Conservation (phyloP, 2,888 invertebrate species). For the Dendrolimus houi region DNA sequence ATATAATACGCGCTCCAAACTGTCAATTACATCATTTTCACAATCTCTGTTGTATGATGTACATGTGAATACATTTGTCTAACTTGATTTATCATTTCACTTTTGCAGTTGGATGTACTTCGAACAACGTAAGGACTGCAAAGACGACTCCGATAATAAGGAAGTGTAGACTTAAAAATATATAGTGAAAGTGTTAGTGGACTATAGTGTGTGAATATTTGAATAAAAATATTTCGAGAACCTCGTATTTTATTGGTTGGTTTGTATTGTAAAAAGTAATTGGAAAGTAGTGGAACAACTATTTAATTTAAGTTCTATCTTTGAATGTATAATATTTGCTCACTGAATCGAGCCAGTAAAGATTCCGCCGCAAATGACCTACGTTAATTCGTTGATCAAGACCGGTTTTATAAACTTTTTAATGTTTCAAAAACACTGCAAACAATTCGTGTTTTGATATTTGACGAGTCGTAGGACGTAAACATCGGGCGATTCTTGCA, state of each 20-base stretch:
- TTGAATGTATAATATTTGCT: slow-evolving; percentile 11
- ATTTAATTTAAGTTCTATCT: slow-evolving; percentile 2
- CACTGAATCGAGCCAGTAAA: neutral
- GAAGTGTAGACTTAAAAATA: neutral
- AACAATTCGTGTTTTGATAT: neutral
- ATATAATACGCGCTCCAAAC: neutral
- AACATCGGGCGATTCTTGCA: neutral
- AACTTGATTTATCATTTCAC: neutral
- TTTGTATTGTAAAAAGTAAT: no score
- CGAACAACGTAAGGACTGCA: slow-evolving; percentile 57
- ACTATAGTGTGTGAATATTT: slow-evolving; percentile 20
- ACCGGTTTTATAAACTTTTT: slow-evolving; percentile 15
- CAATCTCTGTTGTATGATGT: slow-evolving; percentile 5
- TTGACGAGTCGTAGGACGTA: neutral
- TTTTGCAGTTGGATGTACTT: slow-evolving; percentile 81
- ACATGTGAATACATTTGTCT: neutral
- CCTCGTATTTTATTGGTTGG: slow-evolving; percentile 15
- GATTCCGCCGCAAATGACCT: neutral
- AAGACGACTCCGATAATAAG: slow-evolving; percentile 11
- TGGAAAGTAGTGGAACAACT: no score
- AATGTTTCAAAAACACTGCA: slow-evolving; percentile 9
- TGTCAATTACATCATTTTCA: neutral
- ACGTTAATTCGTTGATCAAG: neutral
- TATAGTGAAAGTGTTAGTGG: slow-evolving; percentile 33
- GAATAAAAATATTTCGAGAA: slow-evolving; percentile 19